Evolutionary conservation across 2,888 invertebrate species (phyloP), one percentile per base, ranked within the genome.

Genomic region (Aporophyla nigra): DNA sequence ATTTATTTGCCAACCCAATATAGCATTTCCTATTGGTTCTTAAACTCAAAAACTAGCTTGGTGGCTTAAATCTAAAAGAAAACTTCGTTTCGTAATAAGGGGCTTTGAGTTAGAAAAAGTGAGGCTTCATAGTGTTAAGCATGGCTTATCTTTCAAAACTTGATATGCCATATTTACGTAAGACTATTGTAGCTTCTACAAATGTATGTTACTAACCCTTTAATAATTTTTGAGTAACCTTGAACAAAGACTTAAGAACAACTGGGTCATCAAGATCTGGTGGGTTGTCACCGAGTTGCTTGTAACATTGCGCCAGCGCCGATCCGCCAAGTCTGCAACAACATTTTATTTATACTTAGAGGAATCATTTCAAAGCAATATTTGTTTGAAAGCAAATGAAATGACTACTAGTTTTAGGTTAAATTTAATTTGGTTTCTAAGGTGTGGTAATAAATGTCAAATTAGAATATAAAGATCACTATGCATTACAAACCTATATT

Each of bases 261-360:
- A 96, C 92, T 0, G 98, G 97, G 72, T 98, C 94, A 83, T 98
- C 98, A 7, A 99, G 95, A 95, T 99, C 99, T 0, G 99, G 98
- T 51, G 97, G 96, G 71, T 97, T 97, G 84, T 98, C 97, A 12
- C 99, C 99, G 59, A 99, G 97, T 94, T 99, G 99, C 71, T 97
- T 97, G 93, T 98, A 99, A 85, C 98, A 98, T 92, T 99, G 99
- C 0, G 99, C 99, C 62, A 99, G 94, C 0, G 99, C 98, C 0
- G 99, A 98, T 3, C 99, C 99, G 14, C 99, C 99, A 19, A 99
- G 96, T 74, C 99, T 97, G 88, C 5, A 83, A 85, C 43, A 61
- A 67, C 40, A 72, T 24, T 5, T 24, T 21, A 59, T 33, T 24
- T 27, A 67, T n/a, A 33, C 33, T 33, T 33, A 62, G 0, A 21